Conservation (phyloP, 2,797 vertebrate genomes). For the Ceyx erithaca region DNA sequence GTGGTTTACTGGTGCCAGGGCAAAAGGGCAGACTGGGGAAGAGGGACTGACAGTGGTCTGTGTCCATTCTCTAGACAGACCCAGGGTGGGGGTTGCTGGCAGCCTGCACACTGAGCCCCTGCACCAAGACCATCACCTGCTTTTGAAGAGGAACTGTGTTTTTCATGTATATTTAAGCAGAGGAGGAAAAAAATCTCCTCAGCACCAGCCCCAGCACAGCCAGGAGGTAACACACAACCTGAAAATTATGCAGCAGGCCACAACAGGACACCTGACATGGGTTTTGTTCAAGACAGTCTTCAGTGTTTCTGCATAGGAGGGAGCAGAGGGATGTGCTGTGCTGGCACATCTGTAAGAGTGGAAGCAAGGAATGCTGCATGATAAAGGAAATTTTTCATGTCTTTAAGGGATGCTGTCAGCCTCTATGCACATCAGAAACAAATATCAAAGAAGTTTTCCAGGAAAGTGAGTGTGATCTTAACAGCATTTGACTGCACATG, state of each 20-base stretch:
- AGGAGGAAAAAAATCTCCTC: neutral
- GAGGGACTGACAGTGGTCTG: accelerated
- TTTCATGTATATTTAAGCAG: accelerated
- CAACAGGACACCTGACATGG: accelerated
- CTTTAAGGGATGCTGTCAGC: neutral
- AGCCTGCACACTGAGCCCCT: neutral
- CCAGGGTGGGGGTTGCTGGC: neutral
- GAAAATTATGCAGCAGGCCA: neutral
- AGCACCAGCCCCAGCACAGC: neutral
- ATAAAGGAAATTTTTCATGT: neutral
- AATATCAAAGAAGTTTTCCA: neutral
- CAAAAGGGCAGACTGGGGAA: neutral
- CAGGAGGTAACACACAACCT: neutral
- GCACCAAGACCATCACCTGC: neutral
- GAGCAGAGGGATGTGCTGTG: neutral
- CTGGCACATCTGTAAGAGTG: neutral
- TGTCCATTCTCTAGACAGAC: neutral
- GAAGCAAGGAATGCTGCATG: neutral
- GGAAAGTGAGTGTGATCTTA: neutral
- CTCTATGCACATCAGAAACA: neutral
- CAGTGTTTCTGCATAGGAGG: neutral
- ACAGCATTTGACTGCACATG: neutral
- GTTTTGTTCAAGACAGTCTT: neutral
- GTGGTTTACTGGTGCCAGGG: neutral
- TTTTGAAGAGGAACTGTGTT: neutral